A percentile compares a stretch with the other conserved stretches of the same genome.
Evolutionary conservation across 2,797 vertebrate species (phyloP).

Genomic region (Atherinosoma microstoma): DNA sequence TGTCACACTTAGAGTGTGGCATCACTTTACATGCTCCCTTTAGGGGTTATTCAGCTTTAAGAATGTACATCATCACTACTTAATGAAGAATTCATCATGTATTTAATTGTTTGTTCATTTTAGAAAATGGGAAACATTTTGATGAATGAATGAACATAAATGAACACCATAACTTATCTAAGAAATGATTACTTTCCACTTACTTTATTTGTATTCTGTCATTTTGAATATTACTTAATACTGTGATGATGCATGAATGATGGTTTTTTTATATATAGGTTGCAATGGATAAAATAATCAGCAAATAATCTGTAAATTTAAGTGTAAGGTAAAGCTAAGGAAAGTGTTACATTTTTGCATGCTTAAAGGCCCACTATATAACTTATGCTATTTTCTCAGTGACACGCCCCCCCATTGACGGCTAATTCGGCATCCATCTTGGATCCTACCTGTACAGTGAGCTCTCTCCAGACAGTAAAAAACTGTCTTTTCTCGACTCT

Average conservation of each 20-base stretch:
- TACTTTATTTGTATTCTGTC: not conserved
- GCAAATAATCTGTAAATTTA: not conserved
- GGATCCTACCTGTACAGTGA: no score
- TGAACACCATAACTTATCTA: not conserved
- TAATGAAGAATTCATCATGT: not conserved
- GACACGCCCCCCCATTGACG: no score
- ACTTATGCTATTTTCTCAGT: no score
- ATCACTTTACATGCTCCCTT: not conserved
- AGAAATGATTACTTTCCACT: not conserved
- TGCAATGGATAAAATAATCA: not conserved
- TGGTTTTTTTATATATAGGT: not conserved
- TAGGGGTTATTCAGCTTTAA: not conserved
- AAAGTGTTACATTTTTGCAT: not conserved
- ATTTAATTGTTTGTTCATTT: not conserved
- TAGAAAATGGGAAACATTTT: not conserved
- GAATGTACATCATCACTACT: not conserved
- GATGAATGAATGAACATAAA: not conserved
- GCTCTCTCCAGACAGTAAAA: no score
- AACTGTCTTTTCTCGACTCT: no score
- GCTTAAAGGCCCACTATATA: not conserved
- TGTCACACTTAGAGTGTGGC: constrained; percentile 29
- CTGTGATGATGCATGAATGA: not conserved
- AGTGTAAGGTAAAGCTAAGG: not conserved
- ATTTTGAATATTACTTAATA: not conserved
- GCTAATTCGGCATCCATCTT: no score